Base-by-base conservation (phyloP, 2,888 invertebrate species). In the Bursaphelenchus okinawaensis region DNA sequence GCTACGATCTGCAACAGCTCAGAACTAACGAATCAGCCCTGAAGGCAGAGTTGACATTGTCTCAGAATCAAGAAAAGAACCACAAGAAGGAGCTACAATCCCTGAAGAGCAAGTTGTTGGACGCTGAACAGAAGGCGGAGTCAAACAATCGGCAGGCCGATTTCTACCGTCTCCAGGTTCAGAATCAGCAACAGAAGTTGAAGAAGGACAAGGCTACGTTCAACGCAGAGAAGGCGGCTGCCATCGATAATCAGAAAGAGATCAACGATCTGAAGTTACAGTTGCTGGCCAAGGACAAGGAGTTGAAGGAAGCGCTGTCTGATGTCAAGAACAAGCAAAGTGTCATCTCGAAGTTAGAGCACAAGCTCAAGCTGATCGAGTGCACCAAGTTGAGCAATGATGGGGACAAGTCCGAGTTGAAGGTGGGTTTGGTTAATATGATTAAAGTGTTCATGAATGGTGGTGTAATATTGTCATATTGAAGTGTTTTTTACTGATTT, bases 231-330 rank as follows among this genome's bases (percentile, higher is more conserved):
- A 59, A 59, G 29, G 56, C 56, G 12, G 60, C 60, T 50, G 60
- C 6, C 22, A 59, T 50, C 22, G 50, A 31, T 20, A 4, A 59
- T 51, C 60, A 59, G 24, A 50, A 22, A 19, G 73, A 74, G 54
- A 64, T 71, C 16, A 73, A 74, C 29, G 60, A 70, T 54, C 54
- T 78, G 67, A 63, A 71, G 22, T 57, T 56, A 12, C 70, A 74
- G 22, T 40, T 69, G 27, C 62, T 61, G n/a, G 55, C 66, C 20
- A 69, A 68, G 61, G 63, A 65, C 4, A 50, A n/a, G 20, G 60
- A 59, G 20, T 20, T 59, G 55, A 19, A 26, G 50, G 59, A 63
- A 70, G 40, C 55, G 62, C 20, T 56, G 64, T 26, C n/a, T 69
- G 54, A 63, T 52, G 9, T 16, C 65, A 12, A 20, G 57, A 28